Evolutionary conservation across 1,140 invertebrate species (phyloP).

Genomic region (Drosophila lowei): DNA sequence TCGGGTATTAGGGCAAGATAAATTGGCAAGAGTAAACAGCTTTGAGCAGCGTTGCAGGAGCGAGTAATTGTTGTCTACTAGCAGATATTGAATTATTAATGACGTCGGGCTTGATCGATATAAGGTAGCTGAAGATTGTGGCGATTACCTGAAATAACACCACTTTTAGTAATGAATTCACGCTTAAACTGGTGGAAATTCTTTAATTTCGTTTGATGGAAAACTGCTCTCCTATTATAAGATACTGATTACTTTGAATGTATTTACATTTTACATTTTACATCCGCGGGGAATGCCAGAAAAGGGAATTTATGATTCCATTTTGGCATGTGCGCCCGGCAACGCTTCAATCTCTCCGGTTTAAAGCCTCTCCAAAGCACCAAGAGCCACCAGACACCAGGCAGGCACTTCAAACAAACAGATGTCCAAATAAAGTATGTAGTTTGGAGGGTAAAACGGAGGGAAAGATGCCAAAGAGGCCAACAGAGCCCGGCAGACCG

Average conservation of each 20-base stretch:
- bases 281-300: neutral
- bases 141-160: too few relatives aligned
- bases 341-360: constrained; percentile 14
- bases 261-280: constrained; percentile 29
- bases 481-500: too few relatives aligned
- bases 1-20: too few relatives aligned
- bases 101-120: too few relatives aligned
- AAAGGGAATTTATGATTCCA: constrained; percentile 30
- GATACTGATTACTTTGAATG: constrained; percentile 22
- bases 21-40: too few relatives aligned
- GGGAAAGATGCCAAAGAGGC: constrained; percentile 10
- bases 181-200: neutral
- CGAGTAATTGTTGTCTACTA: too few relatives aligned
- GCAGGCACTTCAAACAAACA: constrained; percentile 62
- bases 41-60: too few relatives aligned
- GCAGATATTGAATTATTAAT: too few relatives aligned
- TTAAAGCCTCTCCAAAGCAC: constrained; percentile 12
- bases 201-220: neutral
- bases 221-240: constrained; percentile 25
- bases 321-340: constrained; percentile 17
- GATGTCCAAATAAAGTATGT: constrained; percentile 66
- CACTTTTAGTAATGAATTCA: too few relatives aligned
- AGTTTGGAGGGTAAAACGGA: constrained; percentile 53
- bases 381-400: neutral
- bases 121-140: too few relatives aligned